Base-by-base conservation (phyloP, 2,888 invertebrate species). In the Ochropleura plecta region DNA sequence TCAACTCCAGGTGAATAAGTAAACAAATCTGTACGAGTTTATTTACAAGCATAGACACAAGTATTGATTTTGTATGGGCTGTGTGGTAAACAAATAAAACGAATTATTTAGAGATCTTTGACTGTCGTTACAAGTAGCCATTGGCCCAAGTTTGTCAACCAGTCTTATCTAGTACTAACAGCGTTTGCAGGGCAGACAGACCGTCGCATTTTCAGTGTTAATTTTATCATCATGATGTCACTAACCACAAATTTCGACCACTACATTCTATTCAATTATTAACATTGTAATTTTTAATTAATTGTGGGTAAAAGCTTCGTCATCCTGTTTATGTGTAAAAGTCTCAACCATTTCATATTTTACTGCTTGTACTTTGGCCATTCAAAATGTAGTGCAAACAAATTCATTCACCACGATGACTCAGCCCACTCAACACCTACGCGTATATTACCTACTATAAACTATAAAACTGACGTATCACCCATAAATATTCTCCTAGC, bases 21-120 rank as follows among this genome's bases (percentile, higher is more conserved):
- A 86, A 86, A 86, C 83, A 72, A 85, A 82, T 85, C 71, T 77
- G 70, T 78, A 65, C 40, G 57, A 70, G 71, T 74, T 76, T 88
- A 84, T 88, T 86, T 83, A 88, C 85, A 75, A 73, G 59, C 66
- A 62, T 71, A 67, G 74, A 63, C 53, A 70, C 12, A 49, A 20
- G 48, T 86, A 86, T 74, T 73, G 84, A 76, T 86, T 76, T 53
- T 48, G 59, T 76, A 16, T 53, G 30, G 51, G 46, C 16, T 40
- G 14, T 14, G 18, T 14, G 46, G 60, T 72, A 59, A 72, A 67
- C 65, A 66, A 30, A 57, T 14, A 63, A 30, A 5, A 30, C 30
- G 1, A 30, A 30, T 30, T 30, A 30, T 30, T 30, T 30, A 30
- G 30, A 30, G 30, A 30, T 30, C 30, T 30, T 30, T 30, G 30